A percentile compares a stretch with the other conserved stretches of the same genome.
phyloP scores from a whole-genome alignment of 2,888 invertebrate genomes.

The Carpatolechia fugitivella region DNA sequence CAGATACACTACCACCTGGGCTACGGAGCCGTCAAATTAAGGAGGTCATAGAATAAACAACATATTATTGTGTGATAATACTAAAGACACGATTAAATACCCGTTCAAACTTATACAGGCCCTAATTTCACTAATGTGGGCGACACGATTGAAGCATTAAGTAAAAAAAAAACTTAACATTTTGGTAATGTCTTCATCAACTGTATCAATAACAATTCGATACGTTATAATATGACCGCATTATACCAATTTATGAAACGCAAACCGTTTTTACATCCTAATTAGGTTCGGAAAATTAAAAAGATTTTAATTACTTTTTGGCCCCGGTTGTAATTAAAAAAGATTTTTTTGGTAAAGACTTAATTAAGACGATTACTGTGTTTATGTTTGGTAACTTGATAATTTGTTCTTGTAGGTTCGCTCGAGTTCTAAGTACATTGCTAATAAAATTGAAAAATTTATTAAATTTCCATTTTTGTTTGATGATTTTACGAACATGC shows the following conservation, averaged over 20 bases:
- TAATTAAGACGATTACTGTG: slow-evolving; percentile 1
- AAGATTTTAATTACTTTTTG: neutral
- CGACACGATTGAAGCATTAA: slow-evolving; percentile 14
- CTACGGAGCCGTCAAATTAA: too few species aligned
- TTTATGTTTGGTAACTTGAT: neutral
- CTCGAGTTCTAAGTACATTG: neutral
- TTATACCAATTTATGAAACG: neutral
- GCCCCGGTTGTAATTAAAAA: neutral
- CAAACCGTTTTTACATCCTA: neutral
- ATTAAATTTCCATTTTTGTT: too few species aligned
- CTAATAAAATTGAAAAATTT: too few species aligned
- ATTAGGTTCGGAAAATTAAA: neutral
- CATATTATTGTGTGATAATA: too few species aligned
- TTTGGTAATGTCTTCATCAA: neutral
- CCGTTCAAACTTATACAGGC: too few species aligned
- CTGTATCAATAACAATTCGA: neutral
- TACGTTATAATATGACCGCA: neutral
- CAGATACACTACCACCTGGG: too few species aligned
- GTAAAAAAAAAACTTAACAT: neutral
- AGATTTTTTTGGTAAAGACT: neutral
- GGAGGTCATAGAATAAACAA: too few species aligned
- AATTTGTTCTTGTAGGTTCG: neutral
- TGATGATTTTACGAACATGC: too few species aligned
- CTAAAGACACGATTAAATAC: too few species aligned
- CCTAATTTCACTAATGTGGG: too few species aligned